Base-by-base conservation (phyloP, 2,797 vertebrate species). In the Triplophysa bombifrons region DNA sequence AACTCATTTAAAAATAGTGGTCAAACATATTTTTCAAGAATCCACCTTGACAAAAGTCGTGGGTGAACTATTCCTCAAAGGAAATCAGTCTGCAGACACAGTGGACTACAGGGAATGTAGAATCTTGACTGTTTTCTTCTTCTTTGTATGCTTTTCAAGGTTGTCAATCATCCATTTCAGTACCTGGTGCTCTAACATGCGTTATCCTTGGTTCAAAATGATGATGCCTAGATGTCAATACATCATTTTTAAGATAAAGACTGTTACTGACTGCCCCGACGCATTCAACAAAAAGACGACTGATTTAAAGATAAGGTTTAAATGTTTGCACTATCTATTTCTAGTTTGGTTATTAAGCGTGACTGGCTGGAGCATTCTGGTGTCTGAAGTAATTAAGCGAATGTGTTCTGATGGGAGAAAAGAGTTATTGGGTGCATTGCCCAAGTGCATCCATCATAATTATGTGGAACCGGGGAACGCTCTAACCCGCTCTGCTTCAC, bases 311-410 rank as follows among this genome's bases (percentile, higher is more conserved):
- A 22, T 60, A 46, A 71, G 41, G 10, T 71, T 60, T 17, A n/a
- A 64, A 12, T 51, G 9, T 38, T 9, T 65, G 67, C 81, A 80
- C 78, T 76, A 80, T 85, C 75, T 81, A 78, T 86, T 85, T 86
- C 76, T 61, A 63, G 72, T 72, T 56, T 68, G 53, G 80, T 83
- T 80, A 86, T 85, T 84, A 82, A 44, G 69, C 64, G 22, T 78
- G 80, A 86, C 84, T 83, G 69, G 78, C 76, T 84, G 68, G 51
- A 67, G 80, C 79, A 84, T 86, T 71, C 72, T 78, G 67, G 60
- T 79, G 80, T 83, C 82, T 83, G 27, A 81, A 81, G 80, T 81
- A 80, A 87, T 87, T 85, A 87, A 70, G 65, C 46, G 66, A 41
- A 41, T 38, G 44, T 76, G 70, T 76, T 70, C 65, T 82, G 77